phyloP scores from a whole-genome alignment of 2,797 vertebrate species.

The Lagorchestes hirsutus region DNA sequence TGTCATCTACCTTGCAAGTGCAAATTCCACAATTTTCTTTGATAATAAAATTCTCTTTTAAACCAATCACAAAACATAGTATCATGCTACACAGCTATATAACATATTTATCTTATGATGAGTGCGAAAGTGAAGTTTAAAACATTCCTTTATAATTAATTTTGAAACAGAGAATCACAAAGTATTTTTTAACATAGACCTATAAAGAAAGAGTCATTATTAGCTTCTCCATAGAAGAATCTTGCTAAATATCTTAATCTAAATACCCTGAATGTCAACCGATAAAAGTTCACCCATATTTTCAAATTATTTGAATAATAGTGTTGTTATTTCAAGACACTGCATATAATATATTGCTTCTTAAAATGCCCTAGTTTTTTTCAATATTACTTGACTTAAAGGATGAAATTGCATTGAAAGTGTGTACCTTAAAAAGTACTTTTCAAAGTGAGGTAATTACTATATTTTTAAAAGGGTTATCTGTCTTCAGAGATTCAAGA shows the following conservation, averaged over 20 bases:
- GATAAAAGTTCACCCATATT: constrained; percentile 22
- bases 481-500: not conserved
- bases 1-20: constrained; percentile 50
- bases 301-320: constrained; percentile 32
- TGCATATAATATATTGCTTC: not conserved
- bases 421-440: not conserved
- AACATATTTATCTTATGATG: constrained; percentile 35
- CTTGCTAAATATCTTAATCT: not conserved
- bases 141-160: constrained; percentile 2
- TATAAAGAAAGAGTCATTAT: not conserved
- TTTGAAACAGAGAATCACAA: not conserved
- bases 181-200: not conserved
- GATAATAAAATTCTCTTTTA: constrained; percentile 9
- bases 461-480: not conserved
- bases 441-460: not conserved
- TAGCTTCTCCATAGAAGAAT: not conserved
- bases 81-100: not conserved
- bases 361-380: constrained; percentile 3
- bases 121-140: constrained; percentile 8
- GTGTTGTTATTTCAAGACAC: not conserved
- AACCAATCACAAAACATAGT: constrained; percentile 47
- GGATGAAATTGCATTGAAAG: not conserved
- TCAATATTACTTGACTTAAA: not conserved
- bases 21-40: constrained; percentile 12
- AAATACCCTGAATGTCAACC: not conserved